Conservation (phyloP, 1,140 invertebrate genomes). For the Nylanderia fulva region DNA sequence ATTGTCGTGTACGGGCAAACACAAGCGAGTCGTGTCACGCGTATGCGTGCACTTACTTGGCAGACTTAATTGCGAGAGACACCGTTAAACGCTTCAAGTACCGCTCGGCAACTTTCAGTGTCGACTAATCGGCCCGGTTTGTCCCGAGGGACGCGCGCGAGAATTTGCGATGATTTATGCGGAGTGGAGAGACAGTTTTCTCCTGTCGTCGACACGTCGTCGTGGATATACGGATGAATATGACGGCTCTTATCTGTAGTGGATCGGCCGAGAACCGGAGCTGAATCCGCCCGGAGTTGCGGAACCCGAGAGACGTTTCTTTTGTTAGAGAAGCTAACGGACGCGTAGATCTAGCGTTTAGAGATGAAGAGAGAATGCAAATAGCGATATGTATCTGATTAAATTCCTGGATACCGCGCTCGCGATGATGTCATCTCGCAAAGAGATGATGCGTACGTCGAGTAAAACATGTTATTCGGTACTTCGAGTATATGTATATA, state of each 20-base stretch:
- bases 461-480: neutral
- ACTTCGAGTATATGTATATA: no score
- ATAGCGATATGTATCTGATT: constrained; percentile 47
- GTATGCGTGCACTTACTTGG: constrained; percentile 23
- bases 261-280: constrained; percentile 41
- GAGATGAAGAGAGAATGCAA: constrained; percentile 38
- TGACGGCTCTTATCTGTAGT: constrained; percentile 4
- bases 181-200: neutral
- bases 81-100: constrained; percentile 77
- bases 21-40: constrained; percentile 8
- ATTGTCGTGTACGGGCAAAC: constrained; percentile 21
- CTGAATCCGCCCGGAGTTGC: constrained; percentile 26
- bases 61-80: constrained; percentile 76
- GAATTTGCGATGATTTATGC: constrained; percentile 2
- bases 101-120: constrained; percentile 73
- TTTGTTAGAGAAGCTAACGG: constrained; percentile 55
- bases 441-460: neutral
- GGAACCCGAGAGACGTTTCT: constrained; percentile 47
- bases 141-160: neutral
- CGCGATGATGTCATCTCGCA: neutral
- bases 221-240: neutral
- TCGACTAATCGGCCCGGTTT: constrained; percentile 62
- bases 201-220: neutral
- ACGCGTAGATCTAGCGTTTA: constrained; percentile 46
- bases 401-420: constrained; percentile 28